These are phyloP conservation scores for Cheilosia impressa DNA, from an alignment of 2,888 invertebrate species.

Conservation along the genomic window DNA sequence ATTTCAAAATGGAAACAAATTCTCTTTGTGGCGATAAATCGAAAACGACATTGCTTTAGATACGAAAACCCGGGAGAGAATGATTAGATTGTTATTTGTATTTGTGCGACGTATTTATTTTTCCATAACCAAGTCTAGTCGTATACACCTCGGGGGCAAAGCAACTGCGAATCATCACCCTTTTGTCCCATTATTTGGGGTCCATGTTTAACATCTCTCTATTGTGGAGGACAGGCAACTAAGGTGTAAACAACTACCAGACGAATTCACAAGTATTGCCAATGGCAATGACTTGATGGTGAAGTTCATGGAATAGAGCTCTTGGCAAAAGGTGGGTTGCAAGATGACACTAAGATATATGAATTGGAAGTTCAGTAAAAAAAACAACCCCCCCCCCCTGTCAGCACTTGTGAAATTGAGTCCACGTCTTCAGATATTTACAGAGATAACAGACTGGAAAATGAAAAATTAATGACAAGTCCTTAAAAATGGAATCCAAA, in stretches of 20 bases:
- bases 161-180: neutral
- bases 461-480: neutral
- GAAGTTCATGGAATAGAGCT: too few species aligned
- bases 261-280: too few species aligned
- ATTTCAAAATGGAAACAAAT: neutral
- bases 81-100: neutral
- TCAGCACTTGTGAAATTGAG: neutral
- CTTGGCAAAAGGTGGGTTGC: too few species aligned
- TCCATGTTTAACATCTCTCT: too few species aligned
- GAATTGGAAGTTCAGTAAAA: too few species aligned
- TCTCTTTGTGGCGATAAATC: neutral
- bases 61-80: neutral
- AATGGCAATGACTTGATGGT: too few species aligned
- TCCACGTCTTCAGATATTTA: neutral
- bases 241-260: too few species aligned
- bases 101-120: neutral
- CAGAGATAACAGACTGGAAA: neutral
- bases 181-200: too few species aligned
- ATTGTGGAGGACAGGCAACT: too few species aligned
- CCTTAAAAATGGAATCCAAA: neutral
- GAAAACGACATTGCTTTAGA: neutral
- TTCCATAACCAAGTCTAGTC: neutral
- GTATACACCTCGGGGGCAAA: neutral
- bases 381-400: too few species aligned
- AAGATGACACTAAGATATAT: too few species aligned